These are phyloP conservation scores for Nasonovia ribisnigri DNA, from an alignment of 2,888 invertebrate genomes.

Conservation along the genomic window DNA sequence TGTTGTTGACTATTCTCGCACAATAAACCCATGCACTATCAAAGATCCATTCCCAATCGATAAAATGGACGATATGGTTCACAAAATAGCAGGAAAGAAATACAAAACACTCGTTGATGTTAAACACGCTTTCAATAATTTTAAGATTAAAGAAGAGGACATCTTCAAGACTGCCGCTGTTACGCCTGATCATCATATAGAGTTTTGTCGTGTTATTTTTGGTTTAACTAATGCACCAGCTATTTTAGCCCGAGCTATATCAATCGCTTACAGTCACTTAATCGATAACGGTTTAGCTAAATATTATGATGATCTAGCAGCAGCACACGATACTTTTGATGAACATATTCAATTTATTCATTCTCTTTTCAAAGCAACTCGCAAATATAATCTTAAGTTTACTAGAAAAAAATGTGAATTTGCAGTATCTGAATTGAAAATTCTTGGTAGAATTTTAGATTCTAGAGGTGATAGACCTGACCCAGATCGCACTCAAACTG, in stretches of 20 bases:
- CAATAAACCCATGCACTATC: not conserved
- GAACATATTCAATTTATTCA: not conserved
- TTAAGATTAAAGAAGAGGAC: conserved; percentile 32
- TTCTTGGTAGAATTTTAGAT: not conserved
- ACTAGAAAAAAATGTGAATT: not conserved
- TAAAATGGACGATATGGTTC: conserved; percentile 19
- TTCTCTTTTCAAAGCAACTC: not conserved
- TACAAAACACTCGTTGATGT: conserved; percentile 18
- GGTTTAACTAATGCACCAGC: conserved; percentile 5
- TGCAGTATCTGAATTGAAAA: not conserved
- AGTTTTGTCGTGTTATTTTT: conserved; percentile 21
- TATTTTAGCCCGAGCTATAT: not conserved
- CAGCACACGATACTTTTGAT: not conserved
- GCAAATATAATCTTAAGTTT: not conserved
- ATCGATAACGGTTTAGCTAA: not conserved
- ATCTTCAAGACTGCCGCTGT: too few species aligned
- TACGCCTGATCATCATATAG: too few species aligned
- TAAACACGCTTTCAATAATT: not conserved
- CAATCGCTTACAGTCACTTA: not conserved
- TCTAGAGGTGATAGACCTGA: not conserved
- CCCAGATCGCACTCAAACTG: not conserved
- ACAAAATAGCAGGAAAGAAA: conserved; percentile 27
- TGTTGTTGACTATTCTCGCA: not conserved
- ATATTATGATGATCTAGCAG: not conserved
- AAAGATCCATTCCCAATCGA: conserved; percentile 31